Base-by-base conservation (phyloP, 35 echinoderm and acorn worm species). In the Acanthaster planci region DNA sequence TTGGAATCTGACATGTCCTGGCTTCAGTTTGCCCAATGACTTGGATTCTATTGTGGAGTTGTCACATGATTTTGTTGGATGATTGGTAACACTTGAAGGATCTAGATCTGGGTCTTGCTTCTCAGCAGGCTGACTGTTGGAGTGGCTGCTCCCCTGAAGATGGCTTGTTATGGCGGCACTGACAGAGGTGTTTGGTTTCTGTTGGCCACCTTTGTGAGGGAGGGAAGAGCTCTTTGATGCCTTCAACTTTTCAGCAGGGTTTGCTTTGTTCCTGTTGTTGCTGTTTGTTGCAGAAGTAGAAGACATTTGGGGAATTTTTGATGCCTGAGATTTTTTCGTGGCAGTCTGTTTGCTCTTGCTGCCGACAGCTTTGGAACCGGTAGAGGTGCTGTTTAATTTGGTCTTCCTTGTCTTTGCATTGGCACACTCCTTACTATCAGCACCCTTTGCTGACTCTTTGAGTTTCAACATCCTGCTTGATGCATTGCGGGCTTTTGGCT, bases 381-480 rank as follows among this genome's bases (percentile, higher is more conserved):
- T 6, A 32, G 60, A 26, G n/a, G 7, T 67, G 60, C n/a, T 57
- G 55, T 22, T 57, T 57, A 57, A 16, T 22, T 57, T n/a, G n/a
- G n/a, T 57, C 55, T 57, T 57, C 16, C 55, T 57, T 7, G 55
- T 0, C 55, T 57, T 57, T 9, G 17, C 23, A 19, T 16, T 57
- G n/a, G 55, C 55, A 19, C 4, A n/a, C n/a, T n/a, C n/a, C n/a
- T n/a, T n/a, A 57, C 55, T 57, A n/a, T 57, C 23, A 22, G 55
- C 55, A 57, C 55, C 60, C 18, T 67, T 67, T 29, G 60, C 60
- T n/a, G 60, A 16, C 60, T 67, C 60, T 67, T 32, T 67, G 60
- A 67, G n/a, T 22, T 32, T 67, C 8, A 67, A 9, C 60, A 67
- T 67, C 60, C 60, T 67, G 60, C 60, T 23, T 0, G 60, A 67